These are phyloP conservation scores for Apodemia duryi DNA, from an alignment of 2,888 invertebrate genomes.

Conservation along the genomic window DNA sequence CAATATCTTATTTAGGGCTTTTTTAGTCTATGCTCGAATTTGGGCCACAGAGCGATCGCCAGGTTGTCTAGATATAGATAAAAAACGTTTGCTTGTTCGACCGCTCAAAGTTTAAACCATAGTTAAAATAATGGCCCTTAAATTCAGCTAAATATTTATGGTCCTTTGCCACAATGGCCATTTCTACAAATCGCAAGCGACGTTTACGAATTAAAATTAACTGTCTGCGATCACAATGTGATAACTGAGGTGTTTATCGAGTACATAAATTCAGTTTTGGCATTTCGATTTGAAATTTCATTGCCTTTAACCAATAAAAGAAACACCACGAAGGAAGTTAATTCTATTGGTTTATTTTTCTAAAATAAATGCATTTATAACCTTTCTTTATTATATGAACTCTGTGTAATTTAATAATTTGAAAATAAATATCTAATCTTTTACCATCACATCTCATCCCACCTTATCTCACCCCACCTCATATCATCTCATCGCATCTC, in stretches of 20 bases:
- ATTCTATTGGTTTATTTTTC: background rate
- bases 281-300: slow-evolving; percentile 2
- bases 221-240: slow-evolving; percentile 11
- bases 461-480: too few relatives aligned
- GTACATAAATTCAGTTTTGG: background rate
- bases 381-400: too few relatives aligned
- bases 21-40: too few relatives aligned
- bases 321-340: background rate
- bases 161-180: slow-evolving; percentile 12
- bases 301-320: background rate
- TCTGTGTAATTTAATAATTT: too few relatives aligned
- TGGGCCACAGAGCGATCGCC: too few relatives aligned
- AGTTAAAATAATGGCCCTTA: background rate
- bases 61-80: too few relatives aligned
- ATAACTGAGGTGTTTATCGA: slow-evolving; percentile 11
- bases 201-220: slow-evolving; percentile 16
- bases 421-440: too few relatives aligned
- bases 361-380: too few relatives aligned
- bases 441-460: too few relatives aligned
- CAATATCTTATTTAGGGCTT: too few relatives aligned
- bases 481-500: too few relatives aligned
- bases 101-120: background rate
- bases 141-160: slow-evolving; percentile 8
- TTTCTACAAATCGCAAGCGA: slow-evolving; percentile 15
- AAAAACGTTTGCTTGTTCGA: too few relatives aligned